A percentile compares a stretch with the other conserved stretches of the same genome.
These are phyloP conservation scores for Entomobrya multifasciata DNA, from an alignment of 2,888 invertebrate genomes.

Conservation along the genomic window DNA sequence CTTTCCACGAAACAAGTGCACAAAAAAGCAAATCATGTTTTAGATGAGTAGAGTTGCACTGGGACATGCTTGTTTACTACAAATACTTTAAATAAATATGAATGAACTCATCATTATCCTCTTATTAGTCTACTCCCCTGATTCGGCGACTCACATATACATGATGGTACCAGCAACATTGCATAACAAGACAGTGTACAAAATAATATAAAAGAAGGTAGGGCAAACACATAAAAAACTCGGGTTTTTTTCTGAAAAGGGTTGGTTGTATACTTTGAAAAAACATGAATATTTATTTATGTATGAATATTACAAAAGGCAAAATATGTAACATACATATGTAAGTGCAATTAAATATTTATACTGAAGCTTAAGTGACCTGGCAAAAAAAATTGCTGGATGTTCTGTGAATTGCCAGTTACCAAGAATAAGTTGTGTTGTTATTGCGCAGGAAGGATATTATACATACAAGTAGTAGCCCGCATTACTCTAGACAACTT, in stretches of 20 bases:
- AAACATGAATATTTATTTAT: too few relatives aligned
- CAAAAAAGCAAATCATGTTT: too few relatives aligned
- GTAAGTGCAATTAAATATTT: background rate
- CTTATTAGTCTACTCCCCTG: background rate
- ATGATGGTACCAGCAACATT: background rate
- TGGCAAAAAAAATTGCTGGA: background rate
- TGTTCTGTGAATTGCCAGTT: constrained; percentile 15
- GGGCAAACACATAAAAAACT: too few relatives aligned
- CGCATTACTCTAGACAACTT: background rate
- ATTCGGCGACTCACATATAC: too few relatives aligned
- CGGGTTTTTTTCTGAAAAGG: too few relatives aligned
- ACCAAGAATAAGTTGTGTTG: background rate
- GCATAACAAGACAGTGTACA: background rate
- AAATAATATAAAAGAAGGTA: too few relatives aligned
- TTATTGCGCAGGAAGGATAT: background rate
- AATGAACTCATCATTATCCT: constrained; percentile 36
- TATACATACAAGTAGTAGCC: constrained; percentile 3
- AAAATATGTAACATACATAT: background rate
- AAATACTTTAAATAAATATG: constrained; percentile 9
- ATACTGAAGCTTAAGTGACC: background rate
- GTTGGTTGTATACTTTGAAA: too few relatives aligned
- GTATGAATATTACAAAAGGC: too few relatives aligned
- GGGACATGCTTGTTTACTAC: constrained; percentile 13
- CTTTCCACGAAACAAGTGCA: too few relatives aligned
- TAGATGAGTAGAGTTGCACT: too few relatives aligned